Conservation (phyloP, 2,797 vertebrate genomes). For the Hydrocynus forskahlii region DNA sequence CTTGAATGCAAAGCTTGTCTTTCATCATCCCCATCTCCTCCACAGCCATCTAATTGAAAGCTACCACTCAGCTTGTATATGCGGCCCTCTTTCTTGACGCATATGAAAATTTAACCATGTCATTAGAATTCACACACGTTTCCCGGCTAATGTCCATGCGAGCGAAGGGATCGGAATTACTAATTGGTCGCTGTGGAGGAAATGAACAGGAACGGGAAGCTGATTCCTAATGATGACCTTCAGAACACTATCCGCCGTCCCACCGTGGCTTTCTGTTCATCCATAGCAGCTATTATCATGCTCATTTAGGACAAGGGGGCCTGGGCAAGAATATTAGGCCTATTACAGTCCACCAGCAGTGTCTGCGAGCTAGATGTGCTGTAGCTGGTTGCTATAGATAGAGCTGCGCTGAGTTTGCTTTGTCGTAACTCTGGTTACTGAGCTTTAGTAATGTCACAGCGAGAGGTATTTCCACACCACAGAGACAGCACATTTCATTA, state of each 20-base stretch:
- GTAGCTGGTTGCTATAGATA: conserved; percentile 1
- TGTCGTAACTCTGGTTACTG: conserved; percentile 25
- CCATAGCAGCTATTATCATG: conserved; percentile 72
- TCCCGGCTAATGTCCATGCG: conserved; percentile 68
- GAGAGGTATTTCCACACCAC: conserved; percentile 18
- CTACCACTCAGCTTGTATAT: conserved; percentile 73
- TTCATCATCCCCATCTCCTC: not conserved
- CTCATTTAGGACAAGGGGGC: conserved; percentile 70
- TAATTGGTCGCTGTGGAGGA: conserved; percentile 73
- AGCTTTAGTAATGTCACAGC: conserved; percentile 3
- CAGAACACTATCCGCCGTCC: conserved; percentile 46
- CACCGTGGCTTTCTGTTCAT: not conserved
- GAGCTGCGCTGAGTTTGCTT: conserved; percentile 9
- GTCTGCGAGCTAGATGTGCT: not conserved
- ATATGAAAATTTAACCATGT: conserved; percentile 78
- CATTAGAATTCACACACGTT: conserved; percentile 79
- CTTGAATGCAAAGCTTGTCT: not conserved
- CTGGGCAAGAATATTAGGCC: conserved; percentile 21
- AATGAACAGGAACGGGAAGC: conserved; percentile 76
- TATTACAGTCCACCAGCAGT: conserved; percentile 1
- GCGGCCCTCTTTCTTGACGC: conserved; percentile 71
- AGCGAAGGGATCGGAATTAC: conserved; percentile 69
- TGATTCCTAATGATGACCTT: conserved; percentile 79
- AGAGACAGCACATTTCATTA: conserved; percentile 27
- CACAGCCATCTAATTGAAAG: conserved; percentile 67